Base-by-base conservation (phyloP, 2,888 invertebrate genomes). In the Oxystoma pomonae region DNA sequence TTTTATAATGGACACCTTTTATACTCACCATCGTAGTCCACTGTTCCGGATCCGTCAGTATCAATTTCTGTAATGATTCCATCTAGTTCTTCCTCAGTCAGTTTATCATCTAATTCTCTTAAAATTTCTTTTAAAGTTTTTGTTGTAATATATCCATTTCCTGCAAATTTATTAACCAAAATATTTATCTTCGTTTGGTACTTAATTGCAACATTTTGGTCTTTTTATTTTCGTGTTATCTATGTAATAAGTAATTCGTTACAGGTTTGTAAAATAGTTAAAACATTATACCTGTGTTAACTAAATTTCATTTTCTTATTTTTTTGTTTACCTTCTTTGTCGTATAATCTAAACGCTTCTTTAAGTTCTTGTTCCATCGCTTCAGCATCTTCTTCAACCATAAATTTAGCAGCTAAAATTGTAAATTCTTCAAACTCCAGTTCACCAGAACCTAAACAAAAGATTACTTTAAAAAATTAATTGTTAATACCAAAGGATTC, bases 51-150 rank as follows among this genome's bases (percentile, higher is more conserved):
- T 67, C 97, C 97, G 80, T 98, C 97, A 60, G 95, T 92, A 82
- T 98, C 97, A 77, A 97, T 97, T 87, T 98, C 97, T 75, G 92
- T 90, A 81, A 98, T 98, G 94, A 98, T 98, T 87, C 90, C 91
- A 80, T 98, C 96, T 70, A 98, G 82, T 77, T 96, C 96, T 73
- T 96, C 94, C 52, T 92, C 91, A 20, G 93, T 92, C 75, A 98
- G 87, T 81, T 96, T 96, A 81, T 98, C 97, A 73, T 97, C 98
- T 58, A 98, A 81, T 76, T 96, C 96, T 75, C 92, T 90, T 35
- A 98, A 85, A 81, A 98, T 98, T 84, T 97, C 98, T 71, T 95
- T 87, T 61, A 96, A 82, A 2, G 94, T 93, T 20, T 82, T 87
- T 0, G 95, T 95, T 60, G 94, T 93, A 72, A 96, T 96, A 81